A percentile compares a stretch with the other conserved stretches of the same genome.
phyloP scores from a whole-genome alignment of 2,797 vertebrate genomes.

The Sylvia borin region DNA sequence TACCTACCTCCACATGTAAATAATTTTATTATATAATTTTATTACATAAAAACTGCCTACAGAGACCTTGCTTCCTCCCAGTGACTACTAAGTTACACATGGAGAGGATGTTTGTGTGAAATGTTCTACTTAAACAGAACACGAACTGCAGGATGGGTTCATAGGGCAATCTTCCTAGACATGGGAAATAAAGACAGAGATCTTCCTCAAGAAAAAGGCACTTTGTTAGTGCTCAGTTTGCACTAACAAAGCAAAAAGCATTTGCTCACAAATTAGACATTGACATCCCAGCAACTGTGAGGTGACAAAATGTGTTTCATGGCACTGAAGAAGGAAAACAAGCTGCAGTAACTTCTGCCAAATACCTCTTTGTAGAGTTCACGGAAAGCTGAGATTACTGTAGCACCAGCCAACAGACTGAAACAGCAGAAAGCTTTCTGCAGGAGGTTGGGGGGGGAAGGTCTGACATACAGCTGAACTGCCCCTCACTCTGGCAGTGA shows the following conservation, averaged over 20 bases:
- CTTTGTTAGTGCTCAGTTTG: neutral
- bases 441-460: neutral
- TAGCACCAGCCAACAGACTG: neutral
- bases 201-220: neutral
- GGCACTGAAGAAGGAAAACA: neutral
- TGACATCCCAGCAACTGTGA: neutral
- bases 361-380: neutral
- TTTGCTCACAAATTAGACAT: neutral
- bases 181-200: neutral
- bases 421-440: neutral
- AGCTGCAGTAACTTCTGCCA: neutral
- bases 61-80: neutral
- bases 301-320: neutral
- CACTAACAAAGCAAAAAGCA: neutral
- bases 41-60: neutral
- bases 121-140: neutral
- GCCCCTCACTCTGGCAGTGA: neutral
- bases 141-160: neutral
- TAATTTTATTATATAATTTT: neutral
- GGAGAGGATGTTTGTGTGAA: neutral
- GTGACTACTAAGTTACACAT: neutral
- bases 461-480: neutral
- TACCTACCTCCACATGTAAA: neutral
- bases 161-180: neutral
- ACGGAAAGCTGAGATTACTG: neutral